phyloP scores from a whole-genome alignment of 2,797 vertebrate species.

The Rhodeus uyekii region DNA sequence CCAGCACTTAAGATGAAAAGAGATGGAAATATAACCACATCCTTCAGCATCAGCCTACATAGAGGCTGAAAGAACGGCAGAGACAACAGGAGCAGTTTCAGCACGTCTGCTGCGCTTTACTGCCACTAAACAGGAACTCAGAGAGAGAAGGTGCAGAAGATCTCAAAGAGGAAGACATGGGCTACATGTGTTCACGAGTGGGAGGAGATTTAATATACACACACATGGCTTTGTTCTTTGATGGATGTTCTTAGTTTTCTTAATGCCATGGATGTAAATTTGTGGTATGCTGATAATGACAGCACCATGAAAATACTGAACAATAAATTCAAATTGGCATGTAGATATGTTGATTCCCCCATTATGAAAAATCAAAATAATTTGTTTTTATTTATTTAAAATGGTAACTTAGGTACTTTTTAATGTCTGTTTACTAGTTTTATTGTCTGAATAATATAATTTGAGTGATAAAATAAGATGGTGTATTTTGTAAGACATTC shows the following conservation, averaged over 20 bases:
- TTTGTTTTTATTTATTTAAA: background rate
- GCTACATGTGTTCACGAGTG: constrained; percentile 31
- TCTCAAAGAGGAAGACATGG: constrained; percentile 53
- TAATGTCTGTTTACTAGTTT: background rate
- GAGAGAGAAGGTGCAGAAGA: constrained; percentile 58
- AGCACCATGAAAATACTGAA: background rate
- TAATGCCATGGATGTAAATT: constrained; percentile 9
- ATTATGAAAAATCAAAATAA: background rate
- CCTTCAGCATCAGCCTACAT: constrained; percentile 56
- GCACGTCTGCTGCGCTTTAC: constrained; percentile 15
- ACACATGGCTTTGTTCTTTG: constrained; percentile 42
- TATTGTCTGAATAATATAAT: background rate
- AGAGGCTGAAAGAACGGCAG: background rate
- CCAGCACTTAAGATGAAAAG: constrained; percentile 46
- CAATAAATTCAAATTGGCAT: background rate
- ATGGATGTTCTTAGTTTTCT: constrained; percentile 51
- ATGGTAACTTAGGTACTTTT: background rate
- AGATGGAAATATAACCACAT: constrained; percentile 65
- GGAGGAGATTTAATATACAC: constrained; percentile 43
- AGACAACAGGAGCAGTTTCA: constrained; percentile 1
- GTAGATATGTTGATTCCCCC: background rate
- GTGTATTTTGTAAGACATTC: background rate
- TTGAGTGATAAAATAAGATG: background rate
- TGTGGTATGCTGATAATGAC: background rate
- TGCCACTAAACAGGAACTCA: constrained; percentile 75